Conservation (phyloP, 1,140 invertebrate species). For the Lutraria rhynchaena region DNA sequence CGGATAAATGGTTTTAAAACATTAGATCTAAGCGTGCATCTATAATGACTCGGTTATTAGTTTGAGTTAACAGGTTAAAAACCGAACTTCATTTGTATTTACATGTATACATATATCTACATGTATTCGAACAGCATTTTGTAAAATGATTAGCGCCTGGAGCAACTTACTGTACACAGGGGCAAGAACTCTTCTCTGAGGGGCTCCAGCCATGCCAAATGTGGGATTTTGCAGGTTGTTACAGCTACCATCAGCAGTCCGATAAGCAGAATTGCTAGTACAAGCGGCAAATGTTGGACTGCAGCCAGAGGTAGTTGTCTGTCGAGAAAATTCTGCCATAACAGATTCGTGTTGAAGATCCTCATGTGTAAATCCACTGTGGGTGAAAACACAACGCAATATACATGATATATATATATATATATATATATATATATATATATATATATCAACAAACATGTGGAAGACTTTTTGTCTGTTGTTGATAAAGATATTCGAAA, state of each 20-base stretch:
- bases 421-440: not conserved
- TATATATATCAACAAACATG: no score
- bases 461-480: no score
- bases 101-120: no score
- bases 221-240: conserved; percentile 27
- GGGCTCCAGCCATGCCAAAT: conserved; percentile 16
- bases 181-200: not conserved
- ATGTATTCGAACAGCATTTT: no score
- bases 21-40: no score
- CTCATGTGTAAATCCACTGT: not conserved
- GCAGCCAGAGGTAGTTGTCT: not conserved
- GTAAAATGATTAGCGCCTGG: no score
- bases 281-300: not conserved
- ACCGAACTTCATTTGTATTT: no score
- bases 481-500: no score
- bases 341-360: conserved; percentile 18
- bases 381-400: not conserved
- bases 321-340: conserved; percentile 8
- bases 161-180: conserved; percentile 3
- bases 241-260: conserved; percentile 22
- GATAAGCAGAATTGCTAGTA: not conserved
- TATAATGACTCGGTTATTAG: no score
- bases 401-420: not conserved
- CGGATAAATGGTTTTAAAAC: no score
- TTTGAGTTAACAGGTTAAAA: no score